Conservation (phyloP, 2,113 vertebrate species). For the Lagenorhynchus albirostris region DNA sequence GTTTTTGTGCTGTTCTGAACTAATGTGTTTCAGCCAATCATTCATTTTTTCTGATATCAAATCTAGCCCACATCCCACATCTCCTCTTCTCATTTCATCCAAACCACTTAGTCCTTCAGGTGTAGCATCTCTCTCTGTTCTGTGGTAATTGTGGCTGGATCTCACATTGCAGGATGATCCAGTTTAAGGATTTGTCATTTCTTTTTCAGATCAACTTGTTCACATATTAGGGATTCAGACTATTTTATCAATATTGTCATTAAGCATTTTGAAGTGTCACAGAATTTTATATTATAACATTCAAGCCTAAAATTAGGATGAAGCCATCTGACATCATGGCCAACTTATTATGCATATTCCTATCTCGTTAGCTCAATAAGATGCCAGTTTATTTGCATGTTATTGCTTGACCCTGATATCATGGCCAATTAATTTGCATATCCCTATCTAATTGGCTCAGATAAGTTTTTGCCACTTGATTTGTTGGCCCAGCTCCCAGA, state of each 20-base stretch:
- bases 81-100: not conserved
- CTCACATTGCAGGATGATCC: not conserved
- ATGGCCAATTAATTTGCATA: conserved; percentile 71
- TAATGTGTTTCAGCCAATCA: not conserved
- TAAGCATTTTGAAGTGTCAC: conserved; percentile 42
- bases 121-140: not conserved
- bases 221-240: conserved; percentile 23
- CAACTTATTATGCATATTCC: conserved; percentile 60
- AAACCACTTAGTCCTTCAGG: not conserved
- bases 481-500: conserved; percentile 65
- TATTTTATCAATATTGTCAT: conserved; percentile 45
- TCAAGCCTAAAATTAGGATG: conserved; percentile 59
- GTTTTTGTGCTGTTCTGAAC: not conserved
- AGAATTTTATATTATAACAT: conserved; percentile 57
- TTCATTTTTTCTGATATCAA: not conserved
- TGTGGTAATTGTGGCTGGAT: not conserved
- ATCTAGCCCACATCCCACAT: not conserved
- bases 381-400: conserved; percentile 67
- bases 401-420: conserved; percentile 67
- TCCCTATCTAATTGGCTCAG: conserved; percentile 70
- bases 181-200: conserved; percentile 38
- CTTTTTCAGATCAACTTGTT: conserved; percentile 34
- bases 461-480: conserved; percentile 70
- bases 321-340: conserved; percentile 55
- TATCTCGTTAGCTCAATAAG: conserved; percentile 56